phyloP scores from a whole-genome alignment of 2,888 invertebrate genomes.

The Pandemis heparana region DNA sequence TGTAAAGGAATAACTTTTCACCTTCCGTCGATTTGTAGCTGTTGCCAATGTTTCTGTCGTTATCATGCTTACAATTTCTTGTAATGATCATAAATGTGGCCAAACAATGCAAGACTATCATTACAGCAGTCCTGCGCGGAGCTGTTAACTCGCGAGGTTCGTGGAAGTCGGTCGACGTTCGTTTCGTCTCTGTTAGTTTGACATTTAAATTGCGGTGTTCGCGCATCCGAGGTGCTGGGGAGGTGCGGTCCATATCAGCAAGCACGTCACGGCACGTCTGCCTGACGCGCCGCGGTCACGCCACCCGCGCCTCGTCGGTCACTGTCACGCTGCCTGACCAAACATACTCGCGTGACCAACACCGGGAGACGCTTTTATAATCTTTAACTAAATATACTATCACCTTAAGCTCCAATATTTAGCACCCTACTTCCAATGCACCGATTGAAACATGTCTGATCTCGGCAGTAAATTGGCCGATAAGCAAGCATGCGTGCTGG shows the following conservation, averaged over 20 bases:
- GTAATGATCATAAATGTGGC: conserved; percentile 43
- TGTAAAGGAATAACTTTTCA: conserved; percentile 35
- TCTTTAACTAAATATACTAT: conserved; percentile 72
- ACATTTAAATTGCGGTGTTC: conserved; percentile 61
- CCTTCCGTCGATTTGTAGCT: conserved; percentile 40
- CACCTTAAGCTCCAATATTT: conserved; percentile 62
- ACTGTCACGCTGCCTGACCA: conserved; percentile 66
- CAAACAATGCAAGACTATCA: conserved; percentile 39
- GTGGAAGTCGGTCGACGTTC: conserved; percentile 54
- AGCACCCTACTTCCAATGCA: conserved; percentile 59
- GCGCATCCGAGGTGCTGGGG: conserved; percentile 48
- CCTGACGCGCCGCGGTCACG: conserved; percentile 52
- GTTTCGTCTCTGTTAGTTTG: conserved; percentile 58
- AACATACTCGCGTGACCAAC: conserved; percentile 70
- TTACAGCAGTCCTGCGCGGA: conserved; percentile 37
- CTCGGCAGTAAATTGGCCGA: conserved; percentile 76
- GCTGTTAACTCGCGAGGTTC: conserved; percentile 50
- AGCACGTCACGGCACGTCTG: conserved; percentile 41
- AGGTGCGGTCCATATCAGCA: conserved; percentile 43
- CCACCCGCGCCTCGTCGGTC: conserved; percentile 67
- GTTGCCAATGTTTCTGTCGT: conserved; percentile 41
- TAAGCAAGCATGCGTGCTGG: conserved; percentile 70
- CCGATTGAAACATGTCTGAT: conserved; percentile 65
- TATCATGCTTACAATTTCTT: conserved; percentile 41
- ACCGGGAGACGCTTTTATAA: conserved; percentile 75